Conservation (phyloP, 2,797 vertebrate genomes). For the Catharus ustulatus region DNA sequence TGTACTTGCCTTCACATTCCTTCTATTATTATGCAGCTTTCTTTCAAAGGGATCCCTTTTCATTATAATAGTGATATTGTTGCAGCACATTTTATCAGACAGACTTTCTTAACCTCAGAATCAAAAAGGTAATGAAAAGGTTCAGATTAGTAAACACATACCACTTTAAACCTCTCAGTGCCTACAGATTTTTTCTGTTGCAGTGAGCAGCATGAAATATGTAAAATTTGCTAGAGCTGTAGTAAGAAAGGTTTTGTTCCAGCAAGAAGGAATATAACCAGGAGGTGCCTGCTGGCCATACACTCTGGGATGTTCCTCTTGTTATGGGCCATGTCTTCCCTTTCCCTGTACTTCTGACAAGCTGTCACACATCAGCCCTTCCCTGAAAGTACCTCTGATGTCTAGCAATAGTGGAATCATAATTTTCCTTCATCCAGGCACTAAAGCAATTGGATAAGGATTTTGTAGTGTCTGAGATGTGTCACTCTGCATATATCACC, state of each 20-base stretch:
- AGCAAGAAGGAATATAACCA: conserved; percentile 50
- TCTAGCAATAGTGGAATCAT: conserved; percentile 19
- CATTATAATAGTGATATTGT: background rate
- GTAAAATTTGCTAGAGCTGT: conserved; percentile 48
- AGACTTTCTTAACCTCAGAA: background rate
- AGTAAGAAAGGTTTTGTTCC: conserved; percentile 60
- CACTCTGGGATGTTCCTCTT: background rate
- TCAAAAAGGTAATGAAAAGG: background rate
- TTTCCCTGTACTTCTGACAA: background rate
- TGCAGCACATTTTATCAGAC: background rate
- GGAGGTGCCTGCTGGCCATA: conserved; percentile 60
- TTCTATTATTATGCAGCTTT: background rate
- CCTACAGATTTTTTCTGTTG: conserved; percentile 34
- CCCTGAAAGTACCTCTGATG: conserved; percentile 27
- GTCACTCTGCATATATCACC: background rate
- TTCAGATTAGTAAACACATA: conserved; percentile 4
- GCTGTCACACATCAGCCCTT: conserved; percentile 10
- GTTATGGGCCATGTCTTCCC: conserved; percentile 2
- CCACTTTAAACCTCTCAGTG: background rate
- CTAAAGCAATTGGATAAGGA: background rate
- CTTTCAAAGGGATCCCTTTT: background rate
- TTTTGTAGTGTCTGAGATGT: background rate
- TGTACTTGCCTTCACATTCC: background rate
- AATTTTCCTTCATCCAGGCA: conserved; percentile 24
- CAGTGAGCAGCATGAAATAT: conserved; percentile 49